phyloP scores from a whole-genome alignment of 2,113 vertebrate genomes.

The Physeter macrocephalus region DNA sequence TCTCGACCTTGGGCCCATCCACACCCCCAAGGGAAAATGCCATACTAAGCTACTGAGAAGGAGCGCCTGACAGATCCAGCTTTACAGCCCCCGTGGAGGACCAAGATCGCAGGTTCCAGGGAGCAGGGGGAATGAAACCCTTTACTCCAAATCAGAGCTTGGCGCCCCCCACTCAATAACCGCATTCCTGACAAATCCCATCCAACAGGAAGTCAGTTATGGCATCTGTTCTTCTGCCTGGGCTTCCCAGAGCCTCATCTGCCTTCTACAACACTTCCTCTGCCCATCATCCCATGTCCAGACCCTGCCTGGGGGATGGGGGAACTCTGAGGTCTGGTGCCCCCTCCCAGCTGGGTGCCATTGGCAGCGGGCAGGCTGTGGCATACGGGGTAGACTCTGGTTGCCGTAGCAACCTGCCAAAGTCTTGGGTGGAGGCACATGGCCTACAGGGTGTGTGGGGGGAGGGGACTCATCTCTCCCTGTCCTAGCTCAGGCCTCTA shows the following conservation, averaged over 20 bases:
- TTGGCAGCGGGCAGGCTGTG: conserved; percentile 56
- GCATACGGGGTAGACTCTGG: conserved; percentile 64
- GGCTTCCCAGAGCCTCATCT: background rate
- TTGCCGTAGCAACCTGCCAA: conserved; percentile 68
- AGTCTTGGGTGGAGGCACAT: conserved; percentile 66
- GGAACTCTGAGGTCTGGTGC: conserved; percentile 6
- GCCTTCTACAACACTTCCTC: background rate
- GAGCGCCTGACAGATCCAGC: background rate
- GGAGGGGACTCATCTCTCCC: conserved; percentile 13
- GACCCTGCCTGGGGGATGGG: background rate
- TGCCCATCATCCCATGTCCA: background rate
- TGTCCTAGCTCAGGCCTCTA: conserved; percentile 37
- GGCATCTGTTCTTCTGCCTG: background rate
- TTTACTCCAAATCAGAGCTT: background rate
- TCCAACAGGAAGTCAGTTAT: background rate
- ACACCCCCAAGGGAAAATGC: background rate
- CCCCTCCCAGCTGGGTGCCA: conserved; percentile 49
- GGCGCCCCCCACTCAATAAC: background rate
- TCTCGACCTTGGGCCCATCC: background rate
- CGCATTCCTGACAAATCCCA: background rate
- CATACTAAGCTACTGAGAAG: background rate
- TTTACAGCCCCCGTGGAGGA: background rate
- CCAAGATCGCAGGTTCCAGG: background rate
- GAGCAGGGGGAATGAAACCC: background rate
- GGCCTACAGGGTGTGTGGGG: conserved; percentile 30